A percentile compares a stretch with the other conserved stretches of the same genome.
Conservation (phyloP, 2,888 invertebrate genomes). For the Lepidochitona cinerea region DNA sequence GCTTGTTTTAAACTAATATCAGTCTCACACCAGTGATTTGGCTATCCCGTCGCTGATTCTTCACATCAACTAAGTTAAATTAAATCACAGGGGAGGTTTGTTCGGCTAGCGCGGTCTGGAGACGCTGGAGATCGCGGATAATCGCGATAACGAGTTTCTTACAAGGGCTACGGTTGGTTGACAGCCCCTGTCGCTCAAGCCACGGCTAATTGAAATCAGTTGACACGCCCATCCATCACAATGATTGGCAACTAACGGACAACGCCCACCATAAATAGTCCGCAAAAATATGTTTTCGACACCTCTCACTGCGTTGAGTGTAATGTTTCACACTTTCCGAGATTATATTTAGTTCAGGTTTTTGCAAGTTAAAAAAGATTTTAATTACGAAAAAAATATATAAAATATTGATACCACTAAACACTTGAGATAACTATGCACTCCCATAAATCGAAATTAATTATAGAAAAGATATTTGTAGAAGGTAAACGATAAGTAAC, state of each 20-base stretch:
- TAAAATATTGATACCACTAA: too few species aligned
- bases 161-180: not conserved
- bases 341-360: too few species aligned
- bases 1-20: not conserved
- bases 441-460: not conserved
- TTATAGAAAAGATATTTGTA: not conserved
- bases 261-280: not conserved
- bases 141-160: not conserved
- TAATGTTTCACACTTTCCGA: constrained; percentile 4
- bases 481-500: not conserved
- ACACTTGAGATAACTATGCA: not conserved
- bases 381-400: too few species aligned
- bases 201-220: not conserved
- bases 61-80: not conserved
- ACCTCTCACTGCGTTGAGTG: not conserved
- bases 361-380: too few species aligned
- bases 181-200: not conserved
- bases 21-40: not conserved
- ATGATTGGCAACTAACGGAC: not conserved
- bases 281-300: not conserved
- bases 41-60: not conserved
- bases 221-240: not conserved
- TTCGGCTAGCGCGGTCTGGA: not conserved
- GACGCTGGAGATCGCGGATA: not conserved
- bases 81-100: not conserved